Evolutionary conservation across 2,113 vertebrate genomes (phyloP).

Genomic region (Chamaetylas fuelleborni): DNA sequence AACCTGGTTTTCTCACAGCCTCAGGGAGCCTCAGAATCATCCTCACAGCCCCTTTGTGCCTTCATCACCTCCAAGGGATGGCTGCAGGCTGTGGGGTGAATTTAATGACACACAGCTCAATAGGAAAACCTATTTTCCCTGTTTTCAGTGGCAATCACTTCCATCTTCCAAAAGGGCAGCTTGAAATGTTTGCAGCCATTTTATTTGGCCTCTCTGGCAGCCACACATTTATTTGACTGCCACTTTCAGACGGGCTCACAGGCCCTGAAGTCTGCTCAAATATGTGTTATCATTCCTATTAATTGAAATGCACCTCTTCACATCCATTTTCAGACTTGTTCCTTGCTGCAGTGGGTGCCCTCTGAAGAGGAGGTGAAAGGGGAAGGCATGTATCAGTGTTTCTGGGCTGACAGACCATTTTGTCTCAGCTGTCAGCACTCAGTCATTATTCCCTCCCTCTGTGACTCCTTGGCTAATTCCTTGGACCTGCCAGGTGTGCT

Average conservation of each 20-base stretch:
- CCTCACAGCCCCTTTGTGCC: not conserved
- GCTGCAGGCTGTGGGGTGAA: no score
- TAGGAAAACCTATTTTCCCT: not conserved
- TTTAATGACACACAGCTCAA: not conserved
- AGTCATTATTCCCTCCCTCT: not conserved
- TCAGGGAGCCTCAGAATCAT: not conserved
- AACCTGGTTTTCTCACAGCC: not conserved
- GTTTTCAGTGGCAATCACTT: not conserved
- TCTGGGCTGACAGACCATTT: not conserved
- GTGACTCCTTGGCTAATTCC: not conserved
- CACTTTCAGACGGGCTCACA: not conserved
- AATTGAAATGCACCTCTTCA: not conserved
- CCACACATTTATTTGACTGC: not conserved
- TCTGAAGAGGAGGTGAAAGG: not conserved
- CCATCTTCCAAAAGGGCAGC: not conserved
- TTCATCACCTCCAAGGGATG: no score
- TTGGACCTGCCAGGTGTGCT: not conserved
- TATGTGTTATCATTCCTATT: accelerated
- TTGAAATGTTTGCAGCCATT: not conserved
- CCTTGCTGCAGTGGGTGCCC: not conserved
- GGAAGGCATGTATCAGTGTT: not conserved
- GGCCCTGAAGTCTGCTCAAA: not conserved
- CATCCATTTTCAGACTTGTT: not conserved
- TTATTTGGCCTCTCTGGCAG: not conserved
- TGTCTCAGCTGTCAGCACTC: not conserved